Percentiles rank a stretch among this genome's conserved stretches.
phyloP scores from a whole-genome alignment of 2,888 invertebrate genomes.

The Hypomecis punctinalis region DNA sequence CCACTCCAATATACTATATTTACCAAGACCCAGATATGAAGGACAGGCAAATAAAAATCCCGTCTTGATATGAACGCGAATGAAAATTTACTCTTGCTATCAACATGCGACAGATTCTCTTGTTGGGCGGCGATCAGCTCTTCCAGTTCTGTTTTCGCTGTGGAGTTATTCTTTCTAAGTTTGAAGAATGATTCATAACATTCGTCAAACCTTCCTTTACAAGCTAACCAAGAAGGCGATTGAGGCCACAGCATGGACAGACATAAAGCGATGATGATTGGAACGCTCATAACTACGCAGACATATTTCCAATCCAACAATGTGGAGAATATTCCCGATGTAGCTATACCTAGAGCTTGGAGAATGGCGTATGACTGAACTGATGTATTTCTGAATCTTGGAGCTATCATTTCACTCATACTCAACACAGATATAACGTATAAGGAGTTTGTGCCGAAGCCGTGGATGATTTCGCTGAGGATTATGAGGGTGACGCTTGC shows the following conservation, averaged over 20 bases:
- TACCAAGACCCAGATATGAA: slow-evolving; percentile 35
- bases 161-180: slow-evolving; percentile 36
- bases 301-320: slow-evolving; percentile 30
- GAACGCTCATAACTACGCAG: slow-evolving; percentile 27
- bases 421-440: not conserved
- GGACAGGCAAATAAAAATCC: slow-evolving; percentile 40
- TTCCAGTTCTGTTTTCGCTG: slow-evolving; percentile 31
- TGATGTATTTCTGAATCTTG: not conserved
- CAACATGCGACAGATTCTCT: slow-evolving; percentile 6
- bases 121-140: slow-evolving; percentile 35
- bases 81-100: not conserved
- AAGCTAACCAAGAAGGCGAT: slow-evolving; percentile 44
- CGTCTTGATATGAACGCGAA: slow-evolving; percentile 15
- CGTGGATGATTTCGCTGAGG: not conserved
- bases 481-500: not conserved
- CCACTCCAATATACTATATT: slow-evolving; percentile 41
- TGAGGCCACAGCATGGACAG: slow-evolving; percentile 40
- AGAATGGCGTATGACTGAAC: slow-evolving; percentile 20
- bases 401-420: slow-evolving; percentile 2
- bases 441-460: slow-evolving; percentile 1
- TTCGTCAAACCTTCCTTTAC: slow-evolving; percentile 38
- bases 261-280: slow-evolving; percentile 24
- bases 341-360: slow-evolving; percentile 1
- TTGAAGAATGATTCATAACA: slow-evolving; percentile 37
- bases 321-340: not conserved